These are phyloP conservation scores for Epinephelus malabaricus DNA, from an alignment of 2,797 vertebrate genomes.

Conservation along the genomic window DNA sequence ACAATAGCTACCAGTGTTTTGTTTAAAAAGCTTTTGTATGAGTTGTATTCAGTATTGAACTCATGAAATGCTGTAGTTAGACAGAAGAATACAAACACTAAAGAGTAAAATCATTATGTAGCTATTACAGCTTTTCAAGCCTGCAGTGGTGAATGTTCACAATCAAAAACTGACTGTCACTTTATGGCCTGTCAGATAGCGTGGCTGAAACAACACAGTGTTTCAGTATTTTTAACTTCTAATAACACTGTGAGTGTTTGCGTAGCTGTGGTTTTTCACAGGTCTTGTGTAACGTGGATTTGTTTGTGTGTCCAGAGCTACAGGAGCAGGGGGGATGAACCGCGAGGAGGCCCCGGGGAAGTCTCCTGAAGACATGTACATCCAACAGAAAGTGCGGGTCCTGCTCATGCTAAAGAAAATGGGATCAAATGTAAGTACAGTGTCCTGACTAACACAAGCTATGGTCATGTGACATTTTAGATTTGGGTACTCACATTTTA, in stretches of 20 bases:
- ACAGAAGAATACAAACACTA: not conserved
- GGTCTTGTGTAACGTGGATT: constrained; percentile 45
- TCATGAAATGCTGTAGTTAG: not conserved
- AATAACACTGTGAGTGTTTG: constrained; percentile 22
- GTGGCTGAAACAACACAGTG: not conserved
- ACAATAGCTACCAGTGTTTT: not conserved
- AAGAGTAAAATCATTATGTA: not conserved
- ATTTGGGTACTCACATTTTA: not conserved
- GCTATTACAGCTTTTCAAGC: not conserved
- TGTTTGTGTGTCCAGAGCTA: constrained; percentile 81
- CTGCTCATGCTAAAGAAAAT: constrained; percentile 99
- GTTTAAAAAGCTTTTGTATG: not conserved
- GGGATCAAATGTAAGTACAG: constrained; percentile 96
- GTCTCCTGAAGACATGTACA: constrained; percentile 99
- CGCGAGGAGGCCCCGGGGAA: constrained; percentile 97
- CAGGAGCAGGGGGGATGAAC: constrained; percentile 98
- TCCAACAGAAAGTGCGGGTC: constrained; percentile 99
- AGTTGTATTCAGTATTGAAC: not conserved
- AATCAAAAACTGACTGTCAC: not conserved
- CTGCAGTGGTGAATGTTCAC: not conserved
- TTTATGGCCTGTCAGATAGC: not conserved
- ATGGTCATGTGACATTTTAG: not conserved
- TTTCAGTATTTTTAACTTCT: constrained; percentile 1
- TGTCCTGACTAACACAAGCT: not conserved
- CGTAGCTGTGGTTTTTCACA: not conserved